Percentiles rank a stretch among this genome's conserved stretches.
These are phyloP conservation scores for Lasioglossum oenotherae DNA, from an alignment of 2,888 invertebrate species.

Conservation along the genomic window DNA sequence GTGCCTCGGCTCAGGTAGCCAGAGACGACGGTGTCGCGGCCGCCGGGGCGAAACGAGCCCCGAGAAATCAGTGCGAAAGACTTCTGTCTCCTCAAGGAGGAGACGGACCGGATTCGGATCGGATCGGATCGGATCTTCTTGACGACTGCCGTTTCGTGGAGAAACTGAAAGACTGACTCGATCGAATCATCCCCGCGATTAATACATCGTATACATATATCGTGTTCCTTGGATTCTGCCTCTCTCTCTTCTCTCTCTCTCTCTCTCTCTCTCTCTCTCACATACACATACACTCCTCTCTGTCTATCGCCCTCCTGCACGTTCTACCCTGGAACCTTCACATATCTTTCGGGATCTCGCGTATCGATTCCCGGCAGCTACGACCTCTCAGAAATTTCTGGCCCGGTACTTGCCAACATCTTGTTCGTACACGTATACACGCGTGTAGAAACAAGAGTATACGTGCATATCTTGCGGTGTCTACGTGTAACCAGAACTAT, in stretches of 20 bases:
- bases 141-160: background rate
- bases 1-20: slow-evolving; percentile 73
- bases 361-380: background rate
- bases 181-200: background rate
- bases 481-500: background rate
- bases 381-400: slow-evolving; percentile 15
- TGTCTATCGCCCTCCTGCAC: background rate
- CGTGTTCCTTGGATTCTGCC: slow-evolving; percentile 13
- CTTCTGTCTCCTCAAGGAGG: background rate
- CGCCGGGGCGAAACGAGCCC: slow-evolving; percentile 37
- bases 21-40: slow-evolving; percentile 54
- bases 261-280: background rate
- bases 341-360: slow-evolving; percentile 1
- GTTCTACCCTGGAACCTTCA: background rate
- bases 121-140: background rate
- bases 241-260: background rate
- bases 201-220: slow-evolving; percentile 23
- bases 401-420: background rate
- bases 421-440: background rate
- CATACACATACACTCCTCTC: background rate
- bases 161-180: slow-evolving; percentile 9
- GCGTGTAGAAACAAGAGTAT: background rate
- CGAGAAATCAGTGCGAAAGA: slow-evolving; percentile 2
- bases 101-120: background rate
- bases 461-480: background rate